A percentile compares a stretch with the other conserved stretches of the same genome.
Evolutionary conservation across 1,140 invertebrate species (phyloP).

Genomic region (Drosophila sturtevanti): DNA sequence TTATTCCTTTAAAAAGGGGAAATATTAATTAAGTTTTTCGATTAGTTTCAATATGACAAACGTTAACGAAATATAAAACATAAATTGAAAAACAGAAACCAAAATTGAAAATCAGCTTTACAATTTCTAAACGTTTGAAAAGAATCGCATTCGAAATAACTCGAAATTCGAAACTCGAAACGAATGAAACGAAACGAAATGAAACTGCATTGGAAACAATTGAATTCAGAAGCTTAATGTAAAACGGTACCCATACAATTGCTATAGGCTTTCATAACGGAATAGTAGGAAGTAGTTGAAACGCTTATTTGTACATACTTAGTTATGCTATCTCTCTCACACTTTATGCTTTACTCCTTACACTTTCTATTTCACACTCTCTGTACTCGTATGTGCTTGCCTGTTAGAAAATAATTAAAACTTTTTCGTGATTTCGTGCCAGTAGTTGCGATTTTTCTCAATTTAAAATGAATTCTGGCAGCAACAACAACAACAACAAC

Average conservation of each 20-base stretch:
- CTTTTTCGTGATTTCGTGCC: constrained; percentile 79
- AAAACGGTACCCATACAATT: too few relatives aligned
- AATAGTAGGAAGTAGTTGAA: too few relatives aligned
- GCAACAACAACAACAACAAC: constrained; percentile 38
- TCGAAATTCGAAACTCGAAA: too few relatives aligned
- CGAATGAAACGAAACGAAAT: too few relatives aligned
- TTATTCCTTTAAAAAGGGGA: constrained; percentile 19
- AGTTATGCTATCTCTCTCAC: too few relatives aligned
- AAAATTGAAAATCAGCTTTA: too few relatives aligned
- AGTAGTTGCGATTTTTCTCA: constrained; percentile 78
- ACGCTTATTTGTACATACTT: too few relatives aligned
- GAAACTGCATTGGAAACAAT: not conserved
- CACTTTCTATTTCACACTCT: not conserved
- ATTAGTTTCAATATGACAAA: constrained; percentile 11
- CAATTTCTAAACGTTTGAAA: too few relatives aligned
- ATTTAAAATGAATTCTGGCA: constrained; percentile 76
- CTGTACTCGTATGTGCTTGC: constrained; percentile 68
- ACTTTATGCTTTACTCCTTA: not conserved
- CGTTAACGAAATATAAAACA: too few relatives aligned
- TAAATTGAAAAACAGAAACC: not conserved
- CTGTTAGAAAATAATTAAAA: constrained; percentile 81
- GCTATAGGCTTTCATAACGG: too few relatives aligned
- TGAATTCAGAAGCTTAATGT: not conserved
- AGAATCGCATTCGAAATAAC: too few relatives aligned
- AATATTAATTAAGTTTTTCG: constrained; percentile 2